Percentiles rank a stretch among this genome's conserved stretches.
phyloP scores from a whole-genome alignment of 2,888 invertebrate species.

The Ichneumoninae sp. region DNA sequence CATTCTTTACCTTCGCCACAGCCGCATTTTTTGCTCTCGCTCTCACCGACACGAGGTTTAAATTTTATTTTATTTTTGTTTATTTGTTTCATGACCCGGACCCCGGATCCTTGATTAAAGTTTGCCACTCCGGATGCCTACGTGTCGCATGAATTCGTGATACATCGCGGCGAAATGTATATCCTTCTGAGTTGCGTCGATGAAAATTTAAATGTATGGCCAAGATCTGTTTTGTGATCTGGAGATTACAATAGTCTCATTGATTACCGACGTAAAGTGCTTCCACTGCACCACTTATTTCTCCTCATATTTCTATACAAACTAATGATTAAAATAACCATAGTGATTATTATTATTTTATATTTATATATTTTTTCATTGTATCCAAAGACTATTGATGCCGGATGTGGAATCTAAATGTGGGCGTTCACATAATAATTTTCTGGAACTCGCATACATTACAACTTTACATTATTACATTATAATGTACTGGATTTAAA shows the following conservation, averaged over 20 bases:
- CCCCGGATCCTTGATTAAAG: constrained; percentile 76
- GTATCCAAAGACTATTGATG: too few species aligned
- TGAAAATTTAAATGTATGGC: constrained; percentile 19
- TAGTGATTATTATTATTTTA: too few species aligned
- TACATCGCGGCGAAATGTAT: constrained; percentile 62
- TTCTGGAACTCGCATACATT: too few species aligned
- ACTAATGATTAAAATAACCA: too few species aligned
- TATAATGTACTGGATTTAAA: too few species aligned
- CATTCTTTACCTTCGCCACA: constrained; percentile 62
- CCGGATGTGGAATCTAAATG: too few species aligned
- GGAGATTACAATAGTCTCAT: background rate
- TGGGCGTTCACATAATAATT: too few species aligned
- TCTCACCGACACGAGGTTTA: constrained; percentile 25
- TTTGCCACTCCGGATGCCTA: constrained; percentile 66
- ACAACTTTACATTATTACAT: too few species aligned
- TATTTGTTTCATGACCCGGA: constrained; percentile 61
- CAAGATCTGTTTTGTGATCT: background rate
- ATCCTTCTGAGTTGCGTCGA: constrained; percentile 11
- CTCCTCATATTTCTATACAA: background rate
- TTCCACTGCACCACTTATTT: background rate
- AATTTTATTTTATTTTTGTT: constrained; percentile 40
- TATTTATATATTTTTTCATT: too few species aligned
- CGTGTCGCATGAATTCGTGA: constrained; percentile 67
- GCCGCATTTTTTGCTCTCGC: constrained; percentile 51
- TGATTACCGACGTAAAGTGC: background rate